These are phyloP conservation scores for Plecotus auritus DNA, from an alignment of 2,113 vertebrate species.

Conservation along the genomic window DNA sequence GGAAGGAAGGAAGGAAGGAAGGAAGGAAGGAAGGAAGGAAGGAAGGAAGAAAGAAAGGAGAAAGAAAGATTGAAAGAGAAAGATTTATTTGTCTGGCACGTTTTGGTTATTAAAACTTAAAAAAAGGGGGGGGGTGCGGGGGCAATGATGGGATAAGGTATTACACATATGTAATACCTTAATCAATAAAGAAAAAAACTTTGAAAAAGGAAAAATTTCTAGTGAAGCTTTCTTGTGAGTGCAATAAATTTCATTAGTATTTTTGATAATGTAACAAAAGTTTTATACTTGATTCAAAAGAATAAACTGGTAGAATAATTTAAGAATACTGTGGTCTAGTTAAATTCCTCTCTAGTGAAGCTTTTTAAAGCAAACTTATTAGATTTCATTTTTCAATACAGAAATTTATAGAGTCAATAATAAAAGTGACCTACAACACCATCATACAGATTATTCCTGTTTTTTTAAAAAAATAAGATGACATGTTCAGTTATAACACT, in stretches of 20 bases:
- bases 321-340: neutral
- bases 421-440: neutral
- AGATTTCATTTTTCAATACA: neutral
- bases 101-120: conserved; percentile 26
- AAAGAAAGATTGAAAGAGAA: neutral
- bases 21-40: neutral
- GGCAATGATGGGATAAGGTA: too few species aligned
- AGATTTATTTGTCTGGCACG: neutral
- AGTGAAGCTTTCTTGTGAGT: neutral
- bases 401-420: neutral
- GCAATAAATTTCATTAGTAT: neutral
- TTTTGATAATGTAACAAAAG: neutral
- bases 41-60: too few species aligned
- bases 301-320: neutral
- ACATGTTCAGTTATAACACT: neutral
- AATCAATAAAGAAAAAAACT: too few species aligned
- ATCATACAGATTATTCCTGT: neutral
- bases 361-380: neutral
- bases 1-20: too few species aligned
- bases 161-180: too few species aligned
- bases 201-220: neutral
- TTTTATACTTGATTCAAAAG: neutral
- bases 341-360: neutral
- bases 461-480: neutral
- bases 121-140: neutral